Percentiles rank a stretch among this genome's conserved stretches.
Conservation (phyloP, 2,797 vertebrate species). For the Melanotaenia trifasciata region DNA sequence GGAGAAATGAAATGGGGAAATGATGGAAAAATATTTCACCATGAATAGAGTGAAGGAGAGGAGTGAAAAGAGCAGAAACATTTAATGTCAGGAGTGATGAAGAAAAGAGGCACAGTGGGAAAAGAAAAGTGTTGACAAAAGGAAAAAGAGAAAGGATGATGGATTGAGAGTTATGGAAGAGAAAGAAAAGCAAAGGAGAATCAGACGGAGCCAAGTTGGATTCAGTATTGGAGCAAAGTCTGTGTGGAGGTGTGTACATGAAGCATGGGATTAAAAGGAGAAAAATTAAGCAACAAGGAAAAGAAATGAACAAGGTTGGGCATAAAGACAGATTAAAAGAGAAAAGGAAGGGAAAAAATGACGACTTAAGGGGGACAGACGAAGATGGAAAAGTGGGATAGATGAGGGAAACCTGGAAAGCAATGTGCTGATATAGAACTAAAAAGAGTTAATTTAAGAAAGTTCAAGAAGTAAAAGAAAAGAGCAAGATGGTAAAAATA, state of each 20-base stretch:
- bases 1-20: too few species aligned
- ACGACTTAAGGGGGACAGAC: not conserved
- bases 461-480: not conserved
- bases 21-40: too few species aligned
- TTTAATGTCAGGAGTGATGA: not conserved
- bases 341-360: not conserved
- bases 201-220: slow-evolving; percentile 2
- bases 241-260: too few species aligned
- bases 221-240: slow-evolving; percentile 7
- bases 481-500: not conserved
- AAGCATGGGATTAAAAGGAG: not conserved
- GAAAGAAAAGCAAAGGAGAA: not conserved
- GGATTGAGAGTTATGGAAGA: rapidly evolving
- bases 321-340: not conserved
- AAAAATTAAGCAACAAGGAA: too few species aligned
- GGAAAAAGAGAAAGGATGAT: not conserved
- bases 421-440: not conserved
- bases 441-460: too few species aligned
- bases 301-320: not conserved
- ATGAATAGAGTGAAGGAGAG: not conserved
- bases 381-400: not conserved
- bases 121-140: not conserved
- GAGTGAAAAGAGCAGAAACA: not conserved
- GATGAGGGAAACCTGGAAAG: not conserved
- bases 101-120: not conserved